Evolutionary conservation across 2,797 vertebrate genomes (phyloP).

Genomic region (Clarias fuscus): DNA sequence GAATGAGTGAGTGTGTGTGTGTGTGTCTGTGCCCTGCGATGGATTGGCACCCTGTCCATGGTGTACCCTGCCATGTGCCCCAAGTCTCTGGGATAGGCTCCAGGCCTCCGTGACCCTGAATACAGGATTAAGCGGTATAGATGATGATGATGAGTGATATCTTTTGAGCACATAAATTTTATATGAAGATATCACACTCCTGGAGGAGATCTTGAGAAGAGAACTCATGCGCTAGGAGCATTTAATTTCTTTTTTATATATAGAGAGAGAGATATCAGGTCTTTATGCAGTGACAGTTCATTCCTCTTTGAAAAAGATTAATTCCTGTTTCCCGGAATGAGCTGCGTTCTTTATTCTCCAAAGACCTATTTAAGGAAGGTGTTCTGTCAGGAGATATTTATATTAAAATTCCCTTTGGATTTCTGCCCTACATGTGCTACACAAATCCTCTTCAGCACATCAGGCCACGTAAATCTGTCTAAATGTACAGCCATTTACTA

Average conservation of each 20-base stretch:
- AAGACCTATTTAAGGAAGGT: slow-evolving; percentile 35
- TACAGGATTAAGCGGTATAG: no score
- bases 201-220: not conserved
- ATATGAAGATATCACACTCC: not conserved
- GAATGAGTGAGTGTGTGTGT: no score
- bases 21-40: no score
- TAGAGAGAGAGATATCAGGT: not conserved
- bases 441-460: slow-evolving; percentile 52
- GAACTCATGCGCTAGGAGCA: not conserved
- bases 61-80: no score
- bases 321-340: slow-evolving; percentile 4
- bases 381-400: slow-evolving; percentile 39
- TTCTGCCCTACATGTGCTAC: slow-evolving; percentile 34
- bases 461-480: not conserved
- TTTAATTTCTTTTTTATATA: not conserved
- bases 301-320: slow-evolving; percentile 9
- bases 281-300: not conserved
- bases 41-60: no score
- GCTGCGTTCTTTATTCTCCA: slow-evolving; percentile 10
- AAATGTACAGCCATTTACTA: slow-evolving; percentile 12
- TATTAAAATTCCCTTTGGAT: slow-evolving; percentile 45
- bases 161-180: not conserved
- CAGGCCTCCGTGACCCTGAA: no score
- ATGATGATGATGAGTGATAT: no score
- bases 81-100: no score